Base-by-base conservation (phyloP, 1,140 invertebrate genomes). In the Ceratosolen solmsi region DNA sequence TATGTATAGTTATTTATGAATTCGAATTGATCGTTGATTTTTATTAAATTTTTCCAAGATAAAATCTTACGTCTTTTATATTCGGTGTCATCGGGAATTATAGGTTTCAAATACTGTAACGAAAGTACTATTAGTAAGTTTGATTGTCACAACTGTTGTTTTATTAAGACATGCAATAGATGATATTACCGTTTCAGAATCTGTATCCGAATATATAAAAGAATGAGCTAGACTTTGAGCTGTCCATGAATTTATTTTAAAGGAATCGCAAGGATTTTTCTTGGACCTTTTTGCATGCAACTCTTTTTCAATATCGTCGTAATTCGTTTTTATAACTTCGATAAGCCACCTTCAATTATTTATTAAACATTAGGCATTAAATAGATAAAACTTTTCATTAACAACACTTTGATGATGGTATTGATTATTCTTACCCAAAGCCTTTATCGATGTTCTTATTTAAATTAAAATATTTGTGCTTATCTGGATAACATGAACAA, bases 131-230 rank as follows among this genome's bases (percentile, higher is more conserved):
- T 15, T 41, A 38, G 30, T 81, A 38, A 36, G n/a, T 2, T 46
- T 78, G 0, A 17, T 22, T 49, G n/a, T 49, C 51, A 41, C n/a
- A 41, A 54, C 22, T 80, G 15, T 38, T 41, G 38, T 38, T 30
- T 33, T 3, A 30, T 4, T 46, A 71, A 46, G n/a, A n/a, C n/a
- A n/a, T n/a, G 22, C 4, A 25, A 46, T 17, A 5, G 20, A 54
- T 22, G 49, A 54, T 33, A 73, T 72, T 82, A 82, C 82, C 76
- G 60, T n/a, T 33, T 83, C 82, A 63, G 82, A 79, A 72, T 82
- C 81, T 22, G 81, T 49, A 27, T 83, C 82, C 2, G 70, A 33
- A 38, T 68, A 79, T 41, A 54, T 41, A 65, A 72, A 83, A 41
- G 82, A 41, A 70, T 83, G 78, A 2, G 63, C 13, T 9, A 68